Base-by-base conservation (phyloP, 2,888 invertebrate species). In the Philaethria dido region DNA sequence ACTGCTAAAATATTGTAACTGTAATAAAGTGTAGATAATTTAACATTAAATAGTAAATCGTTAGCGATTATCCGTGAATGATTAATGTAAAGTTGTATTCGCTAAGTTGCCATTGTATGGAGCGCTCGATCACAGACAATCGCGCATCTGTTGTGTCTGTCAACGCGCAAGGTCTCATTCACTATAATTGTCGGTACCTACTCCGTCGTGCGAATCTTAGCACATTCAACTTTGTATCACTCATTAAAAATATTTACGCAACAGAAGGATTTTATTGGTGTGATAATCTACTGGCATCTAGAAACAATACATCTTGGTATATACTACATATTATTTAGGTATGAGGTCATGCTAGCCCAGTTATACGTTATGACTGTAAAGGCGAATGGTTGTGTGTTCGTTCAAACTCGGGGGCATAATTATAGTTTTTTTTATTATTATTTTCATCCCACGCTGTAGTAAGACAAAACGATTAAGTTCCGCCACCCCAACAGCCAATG, bases 91-190 rank as follows among this genome's bases (percentile, higher is more conserved):
- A 60, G 44, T 59, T 63, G 50, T 60, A 45, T 44, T 66, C 47
- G 64, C 64, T 60, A 65, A 62, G 66, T 63, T 57, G 48, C 73
- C 68, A 76, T 76, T 76, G 75, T 76, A 47, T 50, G 66, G 47
- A 69, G 74, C 70, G 76, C 72, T 76, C 69, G 78, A 74, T 70
- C 75, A 73, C 72, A 77, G 80, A 90, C 88, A 89, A 88, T 89
- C 83, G 82, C 78, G 80, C 84, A 86, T 89, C 86, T 82, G 86
- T 90, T 82, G n/a, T 80, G 83, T 83, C 83, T 86, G 88, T 88
- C 88, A 84, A 77, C 74, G 73, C 75, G 73, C 90, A 90, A 91
- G 91, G 91, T 86, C 88, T 80, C 73, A 72, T 67, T 73, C 73
- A 74, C 77, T 52, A 33, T 69, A 62, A 65, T 62, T 79, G 81